Base-by-base conservation (phyloP, 2,888 invertebrate species). In the Lepidocyrtinus sp. region DNA sequence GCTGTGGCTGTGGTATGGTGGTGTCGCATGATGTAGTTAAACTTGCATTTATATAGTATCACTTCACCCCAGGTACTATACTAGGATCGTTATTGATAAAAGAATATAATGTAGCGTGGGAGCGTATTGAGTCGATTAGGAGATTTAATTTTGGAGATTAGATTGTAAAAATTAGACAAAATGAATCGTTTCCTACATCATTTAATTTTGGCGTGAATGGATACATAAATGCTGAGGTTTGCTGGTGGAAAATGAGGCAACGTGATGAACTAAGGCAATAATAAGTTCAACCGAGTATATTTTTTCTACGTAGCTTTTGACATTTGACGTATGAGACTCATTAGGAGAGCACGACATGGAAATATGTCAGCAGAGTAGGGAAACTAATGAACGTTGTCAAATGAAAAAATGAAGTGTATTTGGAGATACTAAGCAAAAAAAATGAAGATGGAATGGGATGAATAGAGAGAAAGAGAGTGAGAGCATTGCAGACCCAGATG, bases 301-400 rank as follows among this genome's bases (percentile, higher is more conserved):
- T 36, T 36, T 36, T 36, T 36, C 36, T 7, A 12, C 36, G 36
- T 36, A 36, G 22, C 22, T 9, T 62, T 7, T 69, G 75, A 75
- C 70, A 70, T 69, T 62, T 76, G 76, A 76, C 76, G 68, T 64
- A 76, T 76, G 76, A 70, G 64, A 64, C 70, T 76, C 76, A 76
- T 76, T 76, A 69, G 25, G 61, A 17, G 59, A 55, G 45, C 76
- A 71, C 59, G 76, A 76, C 76, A 76, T 50, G 46, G 59, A 76
- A 76, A 76, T 76, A 76, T 71, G 70, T 76, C 76, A 71, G 76
- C 64, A 64, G 71, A 50, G 75, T 69, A 17, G 75, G 62, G 26
- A 25, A 76, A 76, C 70, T 77, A 77, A 77, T 77, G 77, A 77
- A 77, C 27, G 72, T 55, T 77, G 71, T 77, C 77, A 77, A 77